Evolutionary conservation across 2,113 vertebrate species (phyloP), one percentile per base, ranked within the genome.

Genomic region (Promerops cafer): DNA sequence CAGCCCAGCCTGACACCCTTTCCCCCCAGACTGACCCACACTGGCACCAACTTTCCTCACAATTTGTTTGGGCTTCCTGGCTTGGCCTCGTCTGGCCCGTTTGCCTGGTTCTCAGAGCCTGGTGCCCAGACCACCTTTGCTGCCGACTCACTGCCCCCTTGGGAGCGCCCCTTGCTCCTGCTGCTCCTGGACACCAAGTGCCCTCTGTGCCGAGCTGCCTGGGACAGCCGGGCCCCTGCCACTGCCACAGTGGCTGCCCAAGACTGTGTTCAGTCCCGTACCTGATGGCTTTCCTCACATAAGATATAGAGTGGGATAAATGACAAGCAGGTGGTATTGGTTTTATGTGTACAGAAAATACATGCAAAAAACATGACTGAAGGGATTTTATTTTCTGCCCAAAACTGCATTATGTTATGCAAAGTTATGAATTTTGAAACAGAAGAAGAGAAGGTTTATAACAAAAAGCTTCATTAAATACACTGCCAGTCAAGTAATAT

Each of bases 111-210:
- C 23, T 80, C 0, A 0, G 37, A 35, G 26, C 59, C 26, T 40
- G 16, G 39, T 71, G 45, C 47, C 44, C 39, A 44, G 21, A 47
- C 6, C 15, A 40, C 33, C 26, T 45, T 83, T 1, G 9, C 19
- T 45, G 65, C 33, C 0, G 0, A 26, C 35, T 49, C 2, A 0
- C 5, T 13, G 33, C 0, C 8, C 16, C 5, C 9, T 60, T 0
- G 0, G 39, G 27, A 52, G 27, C 61, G 24, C 1, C 19, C 37
- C 11, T 45, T 23, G 56, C 17, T 78, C 14, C 26, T 30, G 33
- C 78, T 57, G 78, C 57, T 76, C 11, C 70, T 21, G 0, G 3
- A 7, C 63, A 28, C 31, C 0, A 0, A 30, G n/a, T 26, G 39
- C 18, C 30, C 0, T 0, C 52, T 3, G 3, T 13, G 70, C 28